Evolutionary conservation across 2,113 vertebrate species (phyloP), one percentile per base, ranked within the genome.

Genomic region (Ursus arctos): DNA sequence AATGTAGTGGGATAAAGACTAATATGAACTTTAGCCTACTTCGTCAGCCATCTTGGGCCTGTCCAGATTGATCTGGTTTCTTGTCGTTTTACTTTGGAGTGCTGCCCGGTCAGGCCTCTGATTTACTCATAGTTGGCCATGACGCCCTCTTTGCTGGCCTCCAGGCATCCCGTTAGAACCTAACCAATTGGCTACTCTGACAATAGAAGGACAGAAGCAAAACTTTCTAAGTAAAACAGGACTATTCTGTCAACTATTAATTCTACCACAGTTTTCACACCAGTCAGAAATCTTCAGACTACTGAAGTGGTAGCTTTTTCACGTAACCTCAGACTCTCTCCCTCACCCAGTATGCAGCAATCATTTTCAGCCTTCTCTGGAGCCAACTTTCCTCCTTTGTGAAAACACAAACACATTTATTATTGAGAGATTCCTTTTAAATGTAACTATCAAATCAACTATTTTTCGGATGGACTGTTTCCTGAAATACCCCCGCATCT

Each of bases 261-360:
- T 79, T 19, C 26, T 65, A 72, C 2, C 40, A 36, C 19, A 36
- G 16, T 22, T 24, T 92, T 49, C 79, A 76, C 15, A 49, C 3
- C 5, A 47, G 4, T 83, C 4, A 40, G 6, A 36, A 51, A 71
- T 88, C 31, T 55, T 88, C 14, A 81, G 31, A 67, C 16, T 31
- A 81, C 18, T 51, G 2, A 16, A 63, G 12, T 2, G 1, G 33
- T 33, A 76, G n/a, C n/a, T 40, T 84, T 94, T 90, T 65, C 28
- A 91, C 47, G 43, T 79, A 51, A 0, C 6, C 12, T 93, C 49
- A 51, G n/a, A 57, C 24, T 61, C 0, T 69, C 8, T 7, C 16
- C 7, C 12, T 74, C 12, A 57, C 4, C 1, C 4, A 55, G 28
- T 1, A 0, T 14, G 0, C 12, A 40, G 10, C 7, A 74, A 33